Percentiles rank a stretch among this genome's conserved stretches.
Evolutionary conservation across 2,888 invertebrate species (phyloP).

Genomic region (Apodemia mormo): DNA sequence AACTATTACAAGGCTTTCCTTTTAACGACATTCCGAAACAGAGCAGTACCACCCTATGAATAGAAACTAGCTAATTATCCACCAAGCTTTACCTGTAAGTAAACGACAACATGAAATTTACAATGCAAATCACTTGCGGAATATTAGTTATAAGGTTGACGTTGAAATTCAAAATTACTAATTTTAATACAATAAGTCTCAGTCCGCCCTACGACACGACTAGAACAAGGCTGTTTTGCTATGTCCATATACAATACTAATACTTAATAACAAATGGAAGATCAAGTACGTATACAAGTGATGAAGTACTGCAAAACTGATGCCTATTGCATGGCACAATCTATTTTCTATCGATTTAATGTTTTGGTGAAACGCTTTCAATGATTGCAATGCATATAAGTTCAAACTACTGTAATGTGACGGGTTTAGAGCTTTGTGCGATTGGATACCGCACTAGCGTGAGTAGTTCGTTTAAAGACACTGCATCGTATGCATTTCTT

Average conservation of each 20-base stretch:
- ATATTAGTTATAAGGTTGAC: constrained; percentile 78
- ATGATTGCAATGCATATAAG: constrained; percentile 68
- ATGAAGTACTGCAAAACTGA: constrained; percentile 49
- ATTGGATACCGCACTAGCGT: constrained; percentile 63
- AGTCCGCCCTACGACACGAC: constrained; percentile 74
- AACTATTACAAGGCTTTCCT: constrained; percentile 53
- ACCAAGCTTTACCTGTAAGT: constrained; percentile 71
- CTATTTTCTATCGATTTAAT: constrained; percentile 67
- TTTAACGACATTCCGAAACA: constrained; percentile 62
- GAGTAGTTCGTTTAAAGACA: constrained; percentile 55
- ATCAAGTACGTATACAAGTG: constrained; percentile 70
- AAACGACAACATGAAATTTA: constrained; percentile 75
- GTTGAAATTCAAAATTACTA: constrained; percentile 78
- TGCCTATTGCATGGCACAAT: constrained; percentile 59
- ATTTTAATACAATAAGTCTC: constrained; percentile 78
- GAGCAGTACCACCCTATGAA: constrained; percentile 60
- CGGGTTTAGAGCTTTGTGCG: constrained; percentile 65
- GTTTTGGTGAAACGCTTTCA: constrained; percentile 57
- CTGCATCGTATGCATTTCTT: constrained; percentile 54
- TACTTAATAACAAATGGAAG: constrained; percentile 63
- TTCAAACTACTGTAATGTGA: constrained; percentile 65
- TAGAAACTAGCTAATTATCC: constrained; percentile 80
- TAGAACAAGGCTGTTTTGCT: constrained; percentile 65
- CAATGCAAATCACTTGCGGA: constrained; percentile 79
- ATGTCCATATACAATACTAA: constrained; percentile 53